Base-by-base conservation (phyloP, 2,113 vertebrate genomes). In the Chelonoidis abingdonii region DNA sequence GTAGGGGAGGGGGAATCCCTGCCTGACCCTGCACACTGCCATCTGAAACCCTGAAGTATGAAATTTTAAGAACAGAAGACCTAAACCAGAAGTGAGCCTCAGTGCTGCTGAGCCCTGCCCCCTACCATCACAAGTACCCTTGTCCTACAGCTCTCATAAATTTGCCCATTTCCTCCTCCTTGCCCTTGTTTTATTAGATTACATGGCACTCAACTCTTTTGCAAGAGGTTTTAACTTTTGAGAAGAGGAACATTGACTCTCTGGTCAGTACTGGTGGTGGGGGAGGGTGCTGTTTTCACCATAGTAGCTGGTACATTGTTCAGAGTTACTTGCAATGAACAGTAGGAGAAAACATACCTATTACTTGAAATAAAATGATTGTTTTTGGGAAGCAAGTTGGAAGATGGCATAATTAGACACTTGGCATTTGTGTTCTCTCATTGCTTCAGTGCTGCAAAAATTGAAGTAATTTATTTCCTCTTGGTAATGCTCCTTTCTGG, bases 391-490 rank as follows among this genome's bases (percentile, higher is more conserved):
- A 97, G 96, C 93, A 97, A 98, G 95, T 89, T 97, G 97, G 97
- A 95, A 98, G 98, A 98, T 96, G 95, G 97, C 91, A 93, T 96
- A 98, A 98, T 98, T 95, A 98, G 97, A 96, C 97, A 94, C 90
- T 90, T 96, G 97, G 95, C 97, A 97, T 98, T 98, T 98, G 96
- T 98, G 98, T 98, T 98, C 97, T 97, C 94, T 98, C 97, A 97
- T 95, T 89, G 6, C 10, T 93, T 95, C 5, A 52, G 95, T 97
- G 97, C 95, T 96, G 97, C 80, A 53, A 94, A 96, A 97, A 98
- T 97, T 97, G 96, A 97, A 98, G 95, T 97, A 97, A 98, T 98
- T 98, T 98, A 98, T 98, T 98, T 98, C 98, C 97, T 98, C 96
- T 97, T 86, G 56, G 98, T 98, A 97, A 98, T 96, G 95, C 93